Evolutionary conservation across 2,113 vertebrate species (phyloP), one percentile per base, ranked within the genome.

Genomic region (Dolichallabes microphthalmus): DNA sequence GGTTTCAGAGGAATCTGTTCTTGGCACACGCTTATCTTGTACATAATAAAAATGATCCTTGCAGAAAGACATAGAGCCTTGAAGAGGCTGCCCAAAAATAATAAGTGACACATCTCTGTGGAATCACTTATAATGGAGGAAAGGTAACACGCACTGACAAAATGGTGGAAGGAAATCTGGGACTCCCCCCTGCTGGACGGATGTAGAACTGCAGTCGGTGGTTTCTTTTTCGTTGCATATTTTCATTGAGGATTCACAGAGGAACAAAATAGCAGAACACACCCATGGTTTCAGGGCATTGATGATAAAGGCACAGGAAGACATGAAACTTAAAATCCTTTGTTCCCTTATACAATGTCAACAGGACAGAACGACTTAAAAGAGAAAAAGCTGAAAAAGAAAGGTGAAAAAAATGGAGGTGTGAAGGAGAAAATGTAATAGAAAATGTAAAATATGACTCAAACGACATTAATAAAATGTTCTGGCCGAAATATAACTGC

Each of bases 171-270:
- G 90, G 90, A 88, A 91, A 94, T 92, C 90, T 91, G 86, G 92
- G 91, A 92, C 90, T 89, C 91, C 94, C 94, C 94, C 93, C 94
- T 95, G 87, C 91, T 95, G 94, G 94, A 87, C 88, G 90, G 83
- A 92, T 87, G 83, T 83, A 83, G 89, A 92, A 94, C 90, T 95
- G 91, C 94, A 94, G 83, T 68, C 57, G 68, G 86, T 69, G 80
- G 82, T 39, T 63, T 71, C 14, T 64, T 27, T 52, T 53, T 68
- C 0, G 32, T 58, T 2, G 52, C n/a, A 27, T 32, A 50, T 77
- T 63, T 85, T 85, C 19, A 53, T 58, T 32, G 35, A n/a, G 27
- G 69, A 66, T 57, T 17, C 63, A 63, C 22, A 25, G 61, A 82
- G n/a, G 52, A 20, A 15, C 2, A 30, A 55, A 17, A 68, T 39